Percentiles rank a stretch among this genome's conserved stretches.
Evolutionary conservation across 2,888 invertebrate genomes (phyloP).

Genomic region (Lasioglossum figueresi): DNA sequence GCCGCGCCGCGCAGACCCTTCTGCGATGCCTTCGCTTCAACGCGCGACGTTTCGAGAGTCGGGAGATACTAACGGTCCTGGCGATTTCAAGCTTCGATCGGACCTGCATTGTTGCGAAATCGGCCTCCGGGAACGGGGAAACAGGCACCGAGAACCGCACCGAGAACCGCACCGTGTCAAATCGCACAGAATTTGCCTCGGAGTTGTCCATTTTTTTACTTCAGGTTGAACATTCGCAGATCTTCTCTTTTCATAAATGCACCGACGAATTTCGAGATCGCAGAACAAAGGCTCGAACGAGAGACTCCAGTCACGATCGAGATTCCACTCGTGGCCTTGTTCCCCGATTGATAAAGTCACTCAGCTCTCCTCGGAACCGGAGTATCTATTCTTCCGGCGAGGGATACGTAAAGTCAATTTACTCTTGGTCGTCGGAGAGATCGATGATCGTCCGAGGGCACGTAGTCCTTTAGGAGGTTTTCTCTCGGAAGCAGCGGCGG

Average conservation of each 20-base stretch:
- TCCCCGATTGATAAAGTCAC: constrained; percentile 55
- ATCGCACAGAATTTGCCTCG: not conserved
- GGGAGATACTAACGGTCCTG: not conserved
- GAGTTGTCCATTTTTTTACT: not conserved
- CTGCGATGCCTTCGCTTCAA: constrained; percentile 36
- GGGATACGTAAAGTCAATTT: constrained; percentile 47
- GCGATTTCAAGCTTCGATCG: constrained; percentile 3
- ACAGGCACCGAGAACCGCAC: not conserved
- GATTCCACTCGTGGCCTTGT: constrained; percentile 53
- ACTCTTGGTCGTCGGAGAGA: constrained; percentile 45
- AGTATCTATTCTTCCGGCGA: constrained; percentile 37
- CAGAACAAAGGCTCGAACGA: constrained; percentile 45
- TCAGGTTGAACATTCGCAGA: not conserved
- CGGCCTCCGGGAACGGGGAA: constrained; percentile 16
- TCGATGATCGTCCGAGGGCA: constrained; percentile 55
- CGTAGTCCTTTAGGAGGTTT: constrained; percentile 53
- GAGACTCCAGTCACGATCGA: constrained; percentile 27
- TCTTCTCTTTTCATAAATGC: not conserved
- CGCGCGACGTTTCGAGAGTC: constrained; percentile 8
- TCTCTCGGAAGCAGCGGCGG: constrained; percentile 36
- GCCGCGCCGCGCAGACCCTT: constrained; percentile 31
- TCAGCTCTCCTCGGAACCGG: constrained; percentile 29
- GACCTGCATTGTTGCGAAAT: not conserved
- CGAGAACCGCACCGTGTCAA: not conserved
- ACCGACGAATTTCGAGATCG: no score